A percentile compares a stretch with the other conserved stretches of the same genome.
These are phyloP conservation scores for Scomber colias DNA, from an alignment of 2,113 vertebrate genomes.

Conservation along the genomic window DNA sequence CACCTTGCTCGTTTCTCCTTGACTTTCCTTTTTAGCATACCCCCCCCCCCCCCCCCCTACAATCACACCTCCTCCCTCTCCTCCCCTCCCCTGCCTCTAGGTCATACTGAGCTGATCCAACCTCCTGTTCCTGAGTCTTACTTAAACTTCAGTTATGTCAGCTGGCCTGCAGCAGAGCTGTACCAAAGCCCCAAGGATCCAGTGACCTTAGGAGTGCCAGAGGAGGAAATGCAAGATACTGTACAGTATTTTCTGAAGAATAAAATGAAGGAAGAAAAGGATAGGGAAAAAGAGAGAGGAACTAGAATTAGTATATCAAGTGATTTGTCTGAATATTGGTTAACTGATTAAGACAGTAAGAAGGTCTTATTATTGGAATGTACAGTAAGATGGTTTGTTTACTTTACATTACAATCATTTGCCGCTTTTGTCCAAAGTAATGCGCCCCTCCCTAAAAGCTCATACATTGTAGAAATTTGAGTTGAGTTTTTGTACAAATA, in stretches of 20 bases:
- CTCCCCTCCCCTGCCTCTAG: conserved; percentile 31
- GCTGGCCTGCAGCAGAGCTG: conserved; percentile 51
- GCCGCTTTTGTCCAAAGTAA: too few relatives aligned
- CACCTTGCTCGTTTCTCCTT: conserved; percentile 42
- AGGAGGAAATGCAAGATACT: conserved; percentile 43
- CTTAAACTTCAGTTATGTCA: conserved; percentile 71
- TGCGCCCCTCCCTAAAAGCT: too few relatives aligned
- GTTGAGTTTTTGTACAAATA: too few relatives aligned
- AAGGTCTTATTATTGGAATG: too few relatives aligned
- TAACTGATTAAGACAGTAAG: too few relatives aligned
- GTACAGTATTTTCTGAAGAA: background rate
- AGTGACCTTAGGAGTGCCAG: conserved; percentile 54
- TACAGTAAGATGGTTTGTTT: too few relatives aligned
- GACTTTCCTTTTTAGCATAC: conserved; percentile 32
- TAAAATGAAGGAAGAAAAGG: background rate
- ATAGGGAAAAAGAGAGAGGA: too few relatives aligned
- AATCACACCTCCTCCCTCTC: background rate
- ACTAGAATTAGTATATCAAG: too few relatives aligned
- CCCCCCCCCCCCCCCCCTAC: background rate
- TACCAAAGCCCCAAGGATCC: conserved; percentile 58
- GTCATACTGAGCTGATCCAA: conserved; percentile 49
- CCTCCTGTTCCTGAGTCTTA: conserved; percentile 65
- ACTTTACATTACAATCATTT: too few relatives aligned
- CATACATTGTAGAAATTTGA: too few relatives aligned
- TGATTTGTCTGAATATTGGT: too few relatives aligned